Evolutionary conservation across 2,888 invertebrate species (phyloP).

Genomic region (Eueremaeus valkanovi): DNA sequence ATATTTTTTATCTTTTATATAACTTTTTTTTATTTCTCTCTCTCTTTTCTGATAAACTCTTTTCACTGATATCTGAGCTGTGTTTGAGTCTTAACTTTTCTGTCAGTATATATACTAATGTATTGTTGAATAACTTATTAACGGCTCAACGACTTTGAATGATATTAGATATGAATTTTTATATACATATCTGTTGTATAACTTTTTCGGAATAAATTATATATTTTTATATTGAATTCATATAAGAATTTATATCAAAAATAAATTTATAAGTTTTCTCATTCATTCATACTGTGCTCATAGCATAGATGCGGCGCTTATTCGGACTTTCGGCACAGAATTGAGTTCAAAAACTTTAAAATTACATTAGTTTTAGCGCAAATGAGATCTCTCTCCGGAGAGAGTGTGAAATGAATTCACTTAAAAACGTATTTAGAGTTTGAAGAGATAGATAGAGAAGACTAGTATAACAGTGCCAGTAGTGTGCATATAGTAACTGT

Average conservation of each 20-base stretch:
- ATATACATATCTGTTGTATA: no score
- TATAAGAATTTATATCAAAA: no score
- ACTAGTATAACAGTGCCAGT: no score
- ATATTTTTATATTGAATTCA: neutral
- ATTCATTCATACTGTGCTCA: no score
- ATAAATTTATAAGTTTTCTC: no score
- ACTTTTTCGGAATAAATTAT: neutral
- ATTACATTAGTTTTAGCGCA: slow-evolving; percentile 5
- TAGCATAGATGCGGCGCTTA: no score
- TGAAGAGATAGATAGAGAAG: neutral
- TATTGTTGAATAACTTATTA: slow-evolving; percentile 8
- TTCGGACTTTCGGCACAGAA: no score
- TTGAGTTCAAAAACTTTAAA: neutral
- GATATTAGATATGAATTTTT: neutral
- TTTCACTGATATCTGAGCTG: neutral
- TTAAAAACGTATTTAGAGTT: slow-evolving; percentile 10
- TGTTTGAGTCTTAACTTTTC: neutral
- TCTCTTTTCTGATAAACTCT: neutral
- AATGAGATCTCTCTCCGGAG: slow-evolving; percentile 9
- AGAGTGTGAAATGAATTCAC: neutral
- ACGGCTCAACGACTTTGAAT: neutral
- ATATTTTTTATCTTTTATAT: neutral
- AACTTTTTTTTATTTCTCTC: neutral
- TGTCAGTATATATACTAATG: neutral
- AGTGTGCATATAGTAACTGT: no score